Base-by-base conservation (phyloP, 2,113 vertebrate genomes). In the Apodemus sylvaticus region DNA sequence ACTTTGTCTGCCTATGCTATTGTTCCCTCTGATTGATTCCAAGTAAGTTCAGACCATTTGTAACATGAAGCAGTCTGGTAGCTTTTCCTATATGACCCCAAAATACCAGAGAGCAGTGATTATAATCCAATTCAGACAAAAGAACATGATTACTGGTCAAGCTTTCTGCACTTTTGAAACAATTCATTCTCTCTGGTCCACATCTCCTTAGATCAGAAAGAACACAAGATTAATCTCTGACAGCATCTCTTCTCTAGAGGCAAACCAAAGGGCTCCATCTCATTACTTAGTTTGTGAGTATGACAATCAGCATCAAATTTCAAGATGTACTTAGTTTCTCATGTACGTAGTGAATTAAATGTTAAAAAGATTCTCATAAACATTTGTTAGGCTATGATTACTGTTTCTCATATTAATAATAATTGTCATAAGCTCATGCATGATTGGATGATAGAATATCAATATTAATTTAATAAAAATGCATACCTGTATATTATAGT, bases 1-100 rank as follows among this genome's bases (percentile, higher is more conserved):
- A 42, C 39, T 90, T 51, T 94, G 86, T 85, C 89, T 90, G 42
- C 29, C 34, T 89, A 51, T 83, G 78, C 87, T 73, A 88, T 85
- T 93, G 79, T 90, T 95, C 68, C 9, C 8, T 62, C 39, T 82
- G 87, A 96, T 93, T 93, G 53, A 90, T 89, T 78, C 79, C 66
- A 45, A 64, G 85, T 5, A 51, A 82, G 42, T 17, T n/a, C 51
- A 87, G 60, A 48, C 66, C 85, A 87, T 91, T 79, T 85, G 86
- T 73, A 34, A 77, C 31, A 81, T 17, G 53, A 22, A 73, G n/a
- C 42, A 12, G 24, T 48, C 24, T 79, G 55, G 24, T 42, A 31
- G 58, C 5, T 55, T 76, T 89, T 85, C 20, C 64, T 74, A 8
- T 34, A 12, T 53, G 71, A 95, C 79, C 88, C 58, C 45, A 64